Evolutionary conservation across 2,888 invertebrate genomes (phyloP).

Genomic region (Leptogaster cylindrica): DNA sequence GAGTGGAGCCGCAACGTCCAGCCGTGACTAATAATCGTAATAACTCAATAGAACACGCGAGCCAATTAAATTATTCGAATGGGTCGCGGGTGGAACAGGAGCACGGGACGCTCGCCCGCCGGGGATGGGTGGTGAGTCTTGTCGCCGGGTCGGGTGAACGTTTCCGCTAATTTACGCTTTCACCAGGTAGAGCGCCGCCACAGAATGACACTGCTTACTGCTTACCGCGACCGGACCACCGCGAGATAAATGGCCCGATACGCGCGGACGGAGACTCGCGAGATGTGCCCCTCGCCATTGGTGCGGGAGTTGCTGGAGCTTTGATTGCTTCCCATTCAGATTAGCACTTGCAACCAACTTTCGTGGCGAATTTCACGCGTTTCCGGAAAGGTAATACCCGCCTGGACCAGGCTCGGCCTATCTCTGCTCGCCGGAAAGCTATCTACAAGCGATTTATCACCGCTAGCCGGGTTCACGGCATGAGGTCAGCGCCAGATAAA

Average conservation of each 20-base stretch:
- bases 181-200: neutral
- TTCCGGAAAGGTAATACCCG: neutral
- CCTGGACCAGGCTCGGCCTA: neutral
- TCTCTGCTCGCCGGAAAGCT: neutral
- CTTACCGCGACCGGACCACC: constrained; percentile 44
- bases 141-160: neutral
- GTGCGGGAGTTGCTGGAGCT: neutral
- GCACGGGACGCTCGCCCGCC: neutral
- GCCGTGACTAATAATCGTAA: constrained; percentile 47
- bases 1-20: constrained; percentile 38
- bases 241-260: constrained; percentile 38
- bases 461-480: constrained; percentile 32
- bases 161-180: neutral
- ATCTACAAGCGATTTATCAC: constrained; percentile 35
- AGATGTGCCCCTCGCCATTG: neutral
- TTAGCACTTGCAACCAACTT: constrained; percentile 13
- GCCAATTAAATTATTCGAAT: constrained; percentile 47
- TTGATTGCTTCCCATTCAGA: constrained; percentile 20
- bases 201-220: neutral
- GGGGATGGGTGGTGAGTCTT: neutral
- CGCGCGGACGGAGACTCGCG: too few species aligned
- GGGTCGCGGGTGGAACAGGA: too few species aligned
- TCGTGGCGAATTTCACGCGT: constrained; percentile 24
- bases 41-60: constrained; percentile 47
- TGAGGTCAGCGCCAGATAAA: constrained; percentile 29